Base-by-base conservation (phyloP, 2,797 vertebrate species). In the Adrianichthys oophorus region DNA sequence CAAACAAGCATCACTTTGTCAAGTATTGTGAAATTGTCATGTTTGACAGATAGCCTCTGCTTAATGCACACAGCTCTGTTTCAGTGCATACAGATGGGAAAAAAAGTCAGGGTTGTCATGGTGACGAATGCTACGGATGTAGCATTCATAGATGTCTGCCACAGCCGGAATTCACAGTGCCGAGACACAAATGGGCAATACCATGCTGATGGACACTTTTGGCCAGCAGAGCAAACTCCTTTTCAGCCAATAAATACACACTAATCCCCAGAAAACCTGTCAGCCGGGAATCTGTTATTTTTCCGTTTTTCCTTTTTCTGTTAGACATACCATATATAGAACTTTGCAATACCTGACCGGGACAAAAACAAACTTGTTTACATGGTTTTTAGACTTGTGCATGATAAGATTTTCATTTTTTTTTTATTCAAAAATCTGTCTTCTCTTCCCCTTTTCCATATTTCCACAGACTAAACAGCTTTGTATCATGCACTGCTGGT, bases 201-300 rank as follows among this genome's bases (percentile, higher is more conserved):
- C 56, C 70, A 49, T 70, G 76, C 77, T 73, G 81, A 70, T 68
- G 48, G 51, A 55, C 68, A 66, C 64, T 65, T 55, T 60, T 65
- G 75, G 79, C 78, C 43, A 54, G 63, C 56, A 71, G 65, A 61
- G 59, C 73, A 72, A 56, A 74, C 49, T 69, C 32, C 32, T 12
- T 70, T 78, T 56, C 67, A 57, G 67, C 61, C 78, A 59, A 48
- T 74, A 76, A 80, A 83, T 75, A 66, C 52, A 48, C 49, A 18
- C 70, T 63, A 68, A 84, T 79, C 72, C 66, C 50, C 46, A 48
- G 59, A 67, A 80, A 82, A 80, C 77, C 78, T 82, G 80, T 77
- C 68, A 65, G 48, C 50, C 68, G 43, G 49, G 52, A 74, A 21
- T 61, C 58, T 42, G 64, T 49, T 52, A 59, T 59, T 45, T 13